These are phyloP conservation scores for Arothron firmamentum DNA, from an alignment of 2,113 vertebrate genomes.

Conservation along the genomic window DNA sequence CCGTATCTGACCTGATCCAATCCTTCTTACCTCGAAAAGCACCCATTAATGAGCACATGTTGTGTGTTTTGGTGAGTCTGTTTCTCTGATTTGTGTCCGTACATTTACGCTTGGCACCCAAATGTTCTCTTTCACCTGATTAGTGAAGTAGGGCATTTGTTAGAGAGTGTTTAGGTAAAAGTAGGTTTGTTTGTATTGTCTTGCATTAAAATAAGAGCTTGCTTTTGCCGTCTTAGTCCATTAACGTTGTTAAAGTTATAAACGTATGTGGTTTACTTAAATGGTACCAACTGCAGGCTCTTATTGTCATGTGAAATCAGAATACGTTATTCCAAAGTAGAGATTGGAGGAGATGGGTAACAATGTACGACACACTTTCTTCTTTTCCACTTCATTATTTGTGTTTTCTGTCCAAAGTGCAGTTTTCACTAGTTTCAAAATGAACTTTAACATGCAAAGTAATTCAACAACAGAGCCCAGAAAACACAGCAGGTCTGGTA, in stretches of 20 bases:
- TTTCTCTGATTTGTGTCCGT: conserved; percentile 40
- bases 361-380: conserved; percentile 37
- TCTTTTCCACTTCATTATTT: conserved; percentile 53
- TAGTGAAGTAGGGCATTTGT: neutral
- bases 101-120: conserved; percentile 40
- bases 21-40: conserved; percentile 55
- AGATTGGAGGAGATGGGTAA: conserved; percentile 62
- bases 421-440: conserved; percentile 17
- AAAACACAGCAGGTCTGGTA: conserved; percentile 57
- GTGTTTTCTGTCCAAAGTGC: conserved; percentile 54
- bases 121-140: neutral
- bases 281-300: too few relatives aligned
- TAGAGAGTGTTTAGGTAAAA: neutral
- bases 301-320: too few relatives aligned
- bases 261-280: too few relatives aligned
- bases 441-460: conserved; percentile 30
- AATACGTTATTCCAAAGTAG: conserved; percentile 25
- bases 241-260: too few relatives aligned
- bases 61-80: conserved; percentile 26
- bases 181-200: neutral
- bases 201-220: neutral
- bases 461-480: conserved; percentile 41
- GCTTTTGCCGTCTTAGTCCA: too few relatives aligned
- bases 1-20: conserved; percentile 72
- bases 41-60: conserved; percentile 55